phyloP scores from a whole-genome alignment of 2,888 invertebrate genomes.

The Leucozona laternaria region DNA sequence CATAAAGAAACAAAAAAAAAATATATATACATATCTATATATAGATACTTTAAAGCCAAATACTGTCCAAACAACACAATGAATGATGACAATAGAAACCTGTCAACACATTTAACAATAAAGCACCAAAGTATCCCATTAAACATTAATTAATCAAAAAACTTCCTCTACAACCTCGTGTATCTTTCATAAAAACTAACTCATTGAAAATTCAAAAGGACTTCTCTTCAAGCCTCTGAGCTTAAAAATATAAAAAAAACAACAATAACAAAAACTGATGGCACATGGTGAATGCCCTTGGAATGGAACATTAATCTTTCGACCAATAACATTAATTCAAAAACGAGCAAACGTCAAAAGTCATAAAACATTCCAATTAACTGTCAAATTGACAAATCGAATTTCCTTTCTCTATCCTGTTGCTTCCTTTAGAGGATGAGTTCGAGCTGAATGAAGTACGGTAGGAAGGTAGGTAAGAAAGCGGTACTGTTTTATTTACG shows the following conservation, averaged over 20 bases:
- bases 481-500: slow-evolving; percentile 42
- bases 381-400: slow-evolving; percentile 74
- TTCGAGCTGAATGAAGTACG: neutral
- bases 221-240: neutral
- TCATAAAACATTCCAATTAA: slow-evolving; percentile 74
- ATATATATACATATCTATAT: too few relatives aligned
- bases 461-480: neutral
- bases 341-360: slow-evolving; percentile 63
- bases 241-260: neutral
- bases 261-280: neutral
- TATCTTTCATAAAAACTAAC: slow-evolving; percentile 6
- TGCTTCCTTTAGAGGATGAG: neutral
- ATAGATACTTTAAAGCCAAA: slow-evolving; percentile 10
- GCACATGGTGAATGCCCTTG: neutral
- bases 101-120: slow-evolving; percentile 32
- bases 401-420: slow-evolving; percentile 42
- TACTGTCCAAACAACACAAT: neutral
- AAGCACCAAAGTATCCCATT: slow-evolving; percentile 25
- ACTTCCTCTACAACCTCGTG: neutral
- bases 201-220: slow-evolving; percentile 34
- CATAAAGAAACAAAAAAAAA: neutral
- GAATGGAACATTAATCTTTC: slow-evolving; percentile 59
- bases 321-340: slow-evolving; percentile 71
- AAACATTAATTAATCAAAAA: slow-evolving; percentile 38
- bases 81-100: slow-evolving; percentile 25